Conservation (phyloP, 2,113 vertebrate genomes). For the Antigone vipio region DNA sequence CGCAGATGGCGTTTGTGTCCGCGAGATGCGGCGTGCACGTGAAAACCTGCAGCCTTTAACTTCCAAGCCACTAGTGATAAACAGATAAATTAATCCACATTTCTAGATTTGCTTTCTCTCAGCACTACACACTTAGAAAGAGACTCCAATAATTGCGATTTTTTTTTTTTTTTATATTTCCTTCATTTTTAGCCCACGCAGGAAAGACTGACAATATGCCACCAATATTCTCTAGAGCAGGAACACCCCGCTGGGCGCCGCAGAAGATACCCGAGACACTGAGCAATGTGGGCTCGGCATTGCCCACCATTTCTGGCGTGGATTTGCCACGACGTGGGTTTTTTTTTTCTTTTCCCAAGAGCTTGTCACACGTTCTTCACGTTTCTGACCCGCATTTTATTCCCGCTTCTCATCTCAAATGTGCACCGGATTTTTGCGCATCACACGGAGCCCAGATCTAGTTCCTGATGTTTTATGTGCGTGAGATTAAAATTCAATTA, state of each 20-base stretch:
- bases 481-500: neutral
- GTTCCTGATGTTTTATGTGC: fast-evolving
- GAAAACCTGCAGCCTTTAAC: neutral
- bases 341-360: neutral
- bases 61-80: fast-evolving
- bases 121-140: fast-evolving
- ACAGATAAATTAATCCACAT: neutral
- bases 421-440: fast-evolving
- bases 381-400: fast-evolving
- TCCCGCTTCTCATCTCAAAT: neutral
- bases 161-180: neutral
- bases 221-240: neutral
- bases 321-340: fast-evolving
- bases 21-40: fast-evolving
- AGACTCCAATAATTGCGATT: neutral
- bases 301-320: fast-evolving
- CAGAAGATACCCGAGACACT: neutral
- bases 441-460: fast-evolving
- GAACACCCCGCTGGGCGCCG: neutral
- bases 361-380: fast-evolving
- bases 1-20: fast-evolving
- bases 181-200: neutral
- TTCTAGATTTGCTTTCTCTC: neutral
- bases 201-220: neutral
- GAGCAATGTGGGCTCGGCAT: fast-evolving